These are phyloP conservation scores for Mantis religiosa DNA, from an alignment of 2,888 invertebrate genomes.

Conservation along the genomic window DNA sequence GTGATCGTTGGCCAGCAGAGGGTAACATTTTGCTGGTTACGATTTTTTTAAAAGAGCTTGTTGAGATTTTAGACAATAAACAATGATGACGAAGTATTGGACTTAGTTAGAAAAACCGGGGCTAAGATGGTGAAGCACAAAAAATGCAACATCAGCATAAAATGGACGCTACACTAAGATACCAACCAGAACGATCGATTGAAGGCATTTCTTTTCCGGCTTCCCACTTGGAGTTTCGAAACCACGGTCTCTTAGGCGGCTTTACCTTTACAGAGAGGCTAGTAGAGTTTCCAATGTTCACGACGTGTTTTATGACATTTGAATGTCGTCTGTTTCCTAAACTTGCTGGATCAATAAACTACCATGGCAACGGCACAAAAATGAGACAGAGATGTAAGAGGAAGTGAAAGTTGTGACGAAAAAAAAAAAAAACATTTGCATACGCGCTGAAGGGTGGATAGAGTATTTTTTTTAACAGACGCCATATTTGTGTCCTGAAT, in stretches of 20 bases:
- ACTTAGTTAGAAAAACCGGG: no score
- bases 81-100: no score
- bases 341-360: slow-evolving; percentile 22
- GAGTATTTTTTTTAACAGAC: background rate
- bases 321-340: slow-evolving; percentile 25
- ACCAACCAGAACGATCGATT: background rate
- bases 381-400: background rate
- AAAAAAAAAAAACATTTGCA: background rate
- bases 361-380: slow-evolving; percentile 27
- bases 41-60: no score
- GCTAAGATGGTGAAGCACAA: background rate
- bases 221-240: background rate
- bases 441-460: no score
- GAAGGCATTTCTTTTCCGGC: background rate
- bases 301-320: slow-evolving; percentile 26
- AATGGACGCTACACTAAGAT: background rate
- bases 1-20: no score
- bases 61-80: no score
- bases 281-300: background rate
- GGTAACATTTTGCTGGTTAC: no score
- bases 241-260: background rate
- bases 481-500: background rate
- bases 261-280: background rate
- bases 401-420: background rate
- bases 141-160: background rate